These are phyloP conservation scores for Hypena proboscidalis DNA, from an alignment of 2,888 invertebrate genomes.

Conservation along the genomic window DNA sequence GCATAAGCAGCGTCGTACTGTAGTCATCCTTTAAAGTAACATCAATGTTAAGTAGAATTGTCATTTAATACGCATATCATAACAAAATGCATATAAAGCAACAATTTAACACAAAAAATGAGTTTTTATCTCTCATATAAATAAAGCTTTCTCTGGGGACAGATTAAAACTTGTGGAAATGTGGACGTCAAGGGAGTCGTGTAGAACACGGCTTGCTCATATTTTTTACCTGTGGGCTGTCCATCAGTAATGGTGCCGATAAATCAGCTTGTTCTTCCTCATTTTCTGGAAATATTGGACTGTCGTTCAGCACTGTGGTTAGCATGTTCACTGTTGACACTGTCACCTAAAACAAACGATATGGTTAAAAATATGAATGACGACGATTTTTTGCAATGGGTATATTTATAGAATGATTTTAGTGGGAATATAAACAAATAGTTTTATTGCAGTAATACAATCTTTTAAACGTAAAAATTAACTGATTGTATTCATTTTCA, in stretches of 20 bases:
- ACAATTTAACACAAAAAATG: conserved; percentile 11
- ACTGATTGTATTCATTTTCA: too few species aligned
- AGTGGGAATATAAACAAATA: too few species aligned
- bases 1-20: too few species aligned
- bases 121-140: conserved; percentile 26
- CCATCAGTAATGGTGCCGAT: conserved; percentile 91
- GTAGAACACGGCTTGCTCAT: conserved; percentile 11
- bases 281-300: conserved; percentile 93
- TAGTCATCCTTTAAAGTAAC: too few species aligned
- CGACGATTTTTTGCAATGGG: too few species aligned
- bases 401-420: too few species aligned
- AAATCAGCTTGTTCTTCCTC: conserved; percentile 89
- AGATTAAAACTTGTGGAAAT: conserved; percentile 16
- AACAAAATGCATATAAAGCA: background rate
- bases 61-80: background rate
- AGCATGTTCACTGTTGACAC: conserved; percentile 96
- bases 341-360: conserved; percentile 89
- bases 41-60: too few species aligned
- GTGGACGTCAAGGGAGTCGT: conserved; percentile 5
- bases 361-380: too few species aligned
- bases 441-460: too few species aligned
- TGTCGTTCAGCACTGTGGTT: conserved; percentile 93
- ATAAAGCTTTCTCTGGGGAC: conserved; percentile 8
- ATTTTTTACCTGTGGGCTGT: conserved; percentile 89
- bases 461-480: too few species aligned